Evolutionary conservation across 2,888 invertebrate genomes (phyloP), one percentile per base, ranked within the genome.

Genomic region (Apamea monoglypha): DNA sequence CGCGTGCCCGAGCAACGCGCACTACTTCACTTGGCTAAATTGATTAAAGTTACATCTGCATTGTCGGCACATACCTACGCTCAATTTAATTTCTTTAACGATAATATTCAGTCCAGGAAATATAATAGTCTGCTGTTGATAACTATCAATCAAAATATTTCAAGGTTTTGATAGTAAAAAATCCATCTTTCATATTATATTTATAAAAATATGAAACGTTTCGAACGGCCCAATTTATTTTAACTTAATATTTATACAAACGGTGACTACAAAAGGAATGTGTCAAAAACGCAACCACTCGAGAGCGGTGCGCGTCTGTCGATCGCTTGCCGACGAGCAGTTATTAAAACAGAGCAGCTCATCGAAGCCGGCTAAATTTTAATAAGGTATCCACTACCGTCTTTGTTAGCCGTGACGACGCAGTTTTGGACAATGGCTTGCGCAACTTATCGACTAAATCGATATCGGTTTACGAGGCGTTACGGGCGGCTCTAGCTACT

Each of bases 391-490:
- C 96, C 95, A 96, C 96, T 96, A 95, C 96, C 95, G 96, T 96
- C 95, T 96, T 97, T 96, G 96, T 96, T 93, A 90, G 90, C 86
- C 88, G 90, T 97, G 96, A 97, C 94, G 88, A 82, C 85, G 96
- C 96, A 95, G 93, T 94, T 96, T 95, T 90, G 92, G 92, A 97
- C 96, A 96, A 97, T 96, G 88, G 93, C 94, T 96, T 96, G 95
- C 96, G 96, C 96, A 97, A 96, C 94, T 96, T 96, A 96, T 96
- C 96, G 94, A 94, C 95, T 94, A 95, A 96, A 96, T 96, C 96
- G 96, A 96, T 96, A 96, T 96, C 96, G 94, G 94, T 95, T 96
- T 96, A 96, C 96, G 96, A 96, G 95, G 96, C 96, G 96, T 96
- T 96, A 95, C 96, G 94, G 93, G 91, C 94, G 92, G 94, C 94